A percentile compares a stretch with the other conserved stretches of the same genome.
These are phyloP conservation scores for Drosophila putrida DNA, from an alignment of 2,888 invertebrate species.

Conservation along the genomic window DNA sequence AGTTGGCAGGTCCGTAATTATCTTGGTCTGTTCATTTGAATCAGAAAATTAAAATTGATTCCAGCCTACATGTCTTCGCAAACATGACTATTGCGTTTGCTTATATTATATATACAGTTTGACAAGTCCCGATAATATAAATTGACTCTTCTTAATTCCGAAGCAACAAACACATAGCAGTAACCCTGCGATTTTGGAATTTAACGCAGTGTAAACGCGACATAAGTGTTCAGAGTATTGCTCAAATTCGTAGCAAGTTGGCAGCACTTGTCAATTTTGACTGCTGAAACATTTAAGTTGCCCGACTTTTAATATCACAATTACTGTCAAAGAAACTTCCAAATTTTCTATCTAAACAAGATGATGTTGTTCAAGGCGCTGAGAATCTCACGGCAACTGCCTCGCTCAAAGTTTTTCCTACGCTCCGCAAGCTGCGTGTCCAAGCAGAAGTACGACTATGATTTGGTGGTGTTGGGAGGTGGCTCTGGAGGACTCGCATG, in stretches of 20 bases:
- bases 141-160: too few species aligned
- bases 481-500: constrained; percentile 98
- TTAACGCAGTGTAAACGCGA: too few species aligned
- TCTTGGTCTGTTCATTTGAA: too few species aligned
- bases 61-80: too few species aligned
- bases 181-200: too few species aligned
- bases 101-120: too few species aligned
- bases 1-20: too few species aligned
- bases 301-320: constrained; percentile 3
- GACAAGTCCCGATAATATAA: too few species aligned
- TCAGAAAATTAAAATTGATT: too few species aligned
- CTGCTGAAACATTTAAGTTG: constrained; percentile 12
- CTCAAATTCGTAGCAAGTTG: background rate
- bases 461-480: constrained; percentile 97
- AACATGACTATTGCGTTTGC: too few species aligned
- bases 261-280: background rate
- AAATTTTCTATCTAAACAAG: constrained; percentile 26
- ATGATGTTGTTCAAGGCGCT: constrained; percentile 41
- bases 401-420: background rate
- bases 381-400: background rate
- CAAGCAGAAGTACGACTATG: constrained; percentile 89
- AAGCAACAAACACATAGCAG: too few species aligned
- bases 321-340: constrained; percentile 17
- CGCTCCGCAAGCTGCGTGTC: constrained; percentile 8
- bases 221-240: too few species aligned